These are phyloP conservation scores for Ceraclea dissimilis DNA, from an alignment of 2,888 invertebrate species.

Conservation along the genomic window DNA sequence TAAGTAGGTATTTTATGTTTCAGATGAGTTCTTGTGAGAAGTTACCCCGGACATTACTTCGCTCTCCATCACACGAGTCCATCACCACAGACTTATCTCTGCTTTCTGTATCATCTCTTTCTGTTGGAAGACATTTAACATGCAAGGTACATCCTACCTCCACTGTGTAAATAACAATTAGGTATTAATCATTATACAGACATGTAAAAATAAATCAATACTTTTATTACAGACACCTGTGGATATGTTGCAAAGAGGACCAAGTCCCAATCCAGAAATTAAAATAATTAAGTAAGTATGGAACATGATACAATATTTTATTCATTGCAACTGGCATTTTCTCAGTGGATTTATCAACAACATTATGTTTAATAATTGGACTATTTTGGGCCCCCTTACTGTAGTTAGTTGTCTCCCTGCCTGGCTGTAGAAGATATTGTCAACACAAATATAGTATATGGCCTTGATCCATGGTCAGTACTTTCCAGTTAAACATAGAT, in stretches of 20 bases:
- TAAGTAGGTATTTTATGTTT: neutral
- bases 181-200: too few species aligned
- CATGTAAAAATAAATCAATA: too few species aligned
- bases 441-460: too few species aligned
- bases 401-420: too few species aligned
- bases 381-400: too few species aligned
- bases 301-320: too few species aligned
- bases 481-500: neutral
- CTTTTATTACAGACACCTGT: constrained; percentile 21
- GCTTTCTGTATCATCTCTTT: constrained; percentile 66
- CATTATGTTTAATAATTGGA: too few species aligned
- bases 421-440: too few species aligned
- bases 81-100: constrained; percentile 76
- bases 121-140: constrained; percentile 36
- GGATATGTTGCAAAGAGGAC: constrained; percentile 40
- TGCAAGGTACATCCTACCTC: constrained; percentile 18
- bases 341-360: too few species aligned
- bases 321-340: too few species aligned
- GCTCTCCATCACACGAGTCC: constrained; percentile 78
- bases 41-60: constrained; percentile 39
- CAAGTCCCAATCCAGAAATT: constrained; percentile 66
- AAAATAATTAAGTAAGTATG: constrained; percentile 39
- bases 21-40: constrained; percentile 19
- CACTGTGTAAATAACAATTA: too few species aligned
- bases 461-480: too few species aligned